Evolutionary conservation across 2,797 vertebrate genomes (phyloP).

Genomic region (Malurus splendens): DNA sequence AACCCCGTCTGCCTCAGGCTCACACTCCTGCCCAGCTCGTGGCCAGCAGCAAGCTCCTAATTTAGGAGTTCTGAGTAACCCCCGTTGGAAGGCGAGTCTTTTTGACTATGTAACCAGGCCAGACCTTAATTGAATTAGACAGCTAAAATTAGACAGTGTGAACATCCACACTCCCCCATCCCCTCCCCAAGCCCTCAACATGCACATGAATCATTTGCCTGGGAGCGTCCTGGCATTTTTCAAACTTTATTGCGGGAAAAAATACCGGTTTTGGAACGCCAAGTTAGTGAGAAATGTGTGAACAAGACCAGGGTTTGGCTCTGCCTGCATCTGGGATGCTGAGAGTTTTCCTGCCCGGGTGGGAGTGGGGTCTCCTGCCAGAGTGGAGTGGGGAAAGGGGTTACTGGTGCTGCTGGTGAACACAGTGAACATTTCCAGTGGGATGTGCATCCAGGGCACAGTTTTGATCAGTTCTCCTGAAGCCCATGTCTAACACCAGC

Average conservation of each 20-base stretch:
- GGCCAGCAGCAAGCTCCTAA: neutral
- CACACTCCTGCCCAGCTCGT: neutral
- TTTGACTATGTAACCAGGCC: neutral
- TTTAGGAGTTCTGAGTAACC: slow-evolving; percentile 5
- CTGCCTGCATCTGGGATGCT: neutral
- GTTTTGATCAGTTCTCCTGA: neutral
- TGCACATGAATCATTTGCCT: neutral
- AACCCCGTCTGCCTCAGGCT: neutral
- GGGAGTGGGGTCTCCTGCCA: neutral
- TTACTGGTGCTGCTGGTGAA: neutral
- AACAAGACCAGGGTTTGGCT: neutral
- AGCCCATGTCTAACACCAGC: neutral
- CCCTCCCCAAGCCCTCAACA: neutral
- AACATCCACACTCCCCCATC: neutral
- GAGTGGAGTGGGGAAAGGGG: neutral
- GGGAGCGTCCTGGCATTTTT: neutral
- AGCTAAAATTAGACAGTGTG: slow-evolving; percentile 9
- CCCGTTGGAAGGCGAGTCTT: accelerated
- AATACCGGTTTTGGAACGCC: neutral
- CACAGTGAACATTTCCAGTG: neutral
- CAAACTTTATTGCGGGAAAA: neutral
- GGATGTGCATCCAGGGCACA: neutral
- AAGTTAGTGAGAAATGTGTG: neutral
- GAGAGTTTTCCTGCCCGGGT: neutral
- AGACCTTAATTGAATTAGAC: slow-evolving; percentile 24